Conservation (phyloP, 2,113 vertebrate species). For the Crocuta crocuta region DNA sequence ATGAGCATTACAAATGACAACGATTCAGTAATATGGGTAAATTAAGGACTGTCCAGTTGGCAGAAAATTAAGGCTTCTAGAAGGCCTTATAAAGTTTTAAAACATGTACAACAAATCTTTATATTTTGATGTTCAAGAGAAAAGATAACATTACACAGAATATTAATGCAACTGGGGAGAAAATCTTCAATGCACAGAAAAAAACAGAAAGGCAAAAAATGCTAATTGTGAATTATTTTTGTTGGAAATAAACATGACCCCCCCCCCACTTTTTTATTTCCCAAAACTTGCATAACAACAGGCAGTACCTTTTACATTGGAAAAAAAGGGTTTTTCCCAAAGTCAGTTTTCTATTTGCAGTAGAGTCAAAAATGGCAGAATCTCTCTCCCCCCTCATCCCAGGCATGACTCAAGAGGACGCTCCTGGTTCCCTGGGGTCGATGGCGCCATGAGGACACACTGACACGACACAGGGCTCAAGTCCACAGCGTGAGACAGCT, state of each 20-base stretch:
- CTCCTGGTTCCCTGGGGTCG: background rate
- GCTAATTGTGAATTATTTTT: background rate
- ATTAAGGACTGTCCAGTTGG: background rate
- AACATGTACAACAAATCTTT: background rate
- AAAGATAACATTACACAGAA: background rate
- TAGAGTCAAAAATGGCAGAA: background rate
- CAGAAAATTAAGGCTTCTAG: constrained; percentile 43
- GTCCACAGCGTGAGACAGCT: background rate
- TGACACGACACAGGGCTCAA: background rate
- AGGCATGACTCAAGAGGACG: background rate
- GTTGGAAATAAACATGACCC: background rate
- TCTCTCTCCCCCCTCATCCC: background rate
- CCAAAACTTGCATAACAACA: background rate
- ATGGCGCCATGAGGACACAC: background rate
- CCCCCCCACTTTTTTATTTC: background rate
- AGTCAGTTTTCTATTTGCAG: background rate
- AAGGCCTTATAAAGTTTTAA: background rate
- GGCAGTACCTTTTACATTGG: constrained; percentile 26
- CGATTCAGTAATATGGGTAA: background rate
- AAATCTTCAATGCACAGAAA: background rate
- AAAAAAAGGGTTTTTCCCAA: background rate
- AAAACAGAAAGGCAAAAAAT: background rate
- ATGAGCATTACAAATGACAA: background rate
- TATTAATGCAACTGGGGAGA: background rate
- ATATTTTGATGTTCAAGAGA: background rate